Percentiles rank a stretch among this genome's conserved stretches.
Conservation (phyloP, 2,888 invertebrate genomes). For the Pachydiplax longipennis region DNA sequence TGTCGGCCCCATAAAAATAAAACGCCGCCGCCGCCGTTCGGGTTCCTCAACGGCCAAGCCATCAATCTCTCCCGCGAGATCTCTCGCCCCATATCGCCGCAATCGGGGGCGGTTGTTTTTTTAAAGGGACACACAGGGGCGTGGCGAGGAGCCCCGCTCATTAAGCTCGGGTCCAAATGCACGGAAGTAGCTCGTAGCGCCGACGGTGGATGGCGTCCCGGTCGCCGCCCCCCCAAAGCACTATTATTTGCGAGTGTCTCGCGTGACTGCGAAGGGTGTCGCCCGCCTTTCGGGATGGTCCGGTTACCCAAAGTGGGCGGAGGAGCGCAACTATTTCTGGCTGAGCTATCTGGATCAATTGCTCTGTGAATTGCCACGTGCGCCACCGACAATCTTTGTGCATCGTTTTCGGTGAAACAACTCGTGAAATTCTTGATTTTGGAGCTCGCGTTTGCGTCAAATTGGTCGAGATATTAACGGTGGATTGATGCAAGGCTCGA, state of each 20-base stretch:
- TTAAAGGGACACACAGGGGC: neutral
- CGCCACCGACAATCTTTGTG: too few relatives aligned
- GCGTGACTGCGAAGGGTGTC: conserved; percentile 48
- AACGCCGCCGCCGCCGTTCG: neutral
- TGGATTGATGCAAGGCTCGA: too few relatives aligned
- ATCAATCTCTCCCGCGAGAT: neutral
- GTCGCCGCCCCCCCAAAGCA: conserved; percentile 48
- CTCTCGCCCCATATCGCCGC: neutral
- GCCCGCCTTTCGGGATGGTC: conserved; percentile 39
- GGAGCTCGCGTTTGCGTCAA: too few relatives aligned
- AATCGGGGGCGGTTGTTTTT: conserved; percentile 17
- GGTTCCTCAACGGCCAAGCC: neutral
- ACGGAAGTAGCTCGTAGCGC: conserved; percentile 47
- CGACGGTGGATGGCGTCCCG: conserved; percentile 49
- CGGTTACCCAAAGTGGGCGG: neutral
- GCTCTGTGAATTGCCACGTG: too few relatives aligned
- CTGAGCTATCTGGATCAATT: too few relatives aligned
- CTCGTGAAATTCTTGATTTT: neutral
- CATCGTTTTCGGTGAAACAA: too few relatives aligned
- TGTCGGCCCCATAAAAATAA: conserved; percentile 30
- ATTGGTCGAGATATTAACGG: too few relatives aligned
- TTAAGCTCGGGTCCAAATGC: conserved; percentile 14
- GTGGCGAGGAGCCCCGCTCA: conserved; percentile 45
- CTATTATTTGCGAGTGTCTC: conserved; percentile 44
- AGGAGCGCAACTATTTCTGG: too few relatives aligned